Base-by-base conservation (phyloP, 2,113 vertebrate species). In the human region DNA sequence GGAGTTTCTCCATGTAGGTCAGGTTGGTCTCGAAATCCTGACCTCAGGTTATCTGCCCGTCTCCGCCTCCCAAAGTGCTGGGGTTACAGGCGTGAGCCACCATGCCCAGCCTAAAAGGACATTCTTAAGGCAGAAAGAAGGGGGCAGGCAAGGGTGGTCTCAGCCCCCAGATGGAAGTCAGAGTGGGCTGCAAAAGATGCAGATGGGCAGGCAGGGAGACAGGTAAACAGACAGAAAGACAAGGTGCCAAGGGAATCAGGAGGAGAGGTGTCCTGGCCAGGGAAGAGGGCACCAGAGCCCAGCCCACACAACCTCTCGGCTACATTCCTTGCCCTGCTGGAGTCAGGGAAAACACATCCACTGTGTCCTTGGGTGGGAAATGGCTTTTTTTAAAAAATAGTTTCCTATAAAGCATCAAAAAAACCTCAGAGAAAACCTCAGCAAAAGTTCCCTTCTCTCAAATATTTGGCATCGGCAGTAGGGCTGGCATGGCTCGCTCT, bases 341-440 rank as follows among this genome's bases (percentile, higher is more conserved):
- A 96, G 64, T 94, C 81, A 95, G 84, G 93, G 87, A 95, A 94
- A 98, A 97, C 97, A 98, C 98, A 97, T 96, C 97, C 95, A 96
- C 96, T 97, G 96, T 98, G 97, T 96, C 88, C 81, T 55, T 40
- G 78, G 86, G 50, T 88, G 86, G 80, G 95, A 93, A 95, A 98
- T 92, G 84, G 80, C 80, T 97, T 97, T 55, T 20, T 72, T 73
- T 16, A 93, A 98, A 98, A 98, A 98, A 96, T 80, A 96, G 90
- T 97, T 96, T 97, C 92, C 81, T 97, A 97, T 90, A 95, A 97
- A 97, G 96, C 95, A 92, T 97, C 83, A 97, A 97, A 98, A 97
- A 98, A 96, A 78, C 96, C 90, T 96, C 95, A 96, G 96, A 97
- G 96, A 97, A 97, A 97, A 97, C 84, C 84, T 97, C 96, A 79